phyloP scores from a whole-genome alignment of 1,140 invertebrate genomes.

The Aphelinus certus region DNA sequence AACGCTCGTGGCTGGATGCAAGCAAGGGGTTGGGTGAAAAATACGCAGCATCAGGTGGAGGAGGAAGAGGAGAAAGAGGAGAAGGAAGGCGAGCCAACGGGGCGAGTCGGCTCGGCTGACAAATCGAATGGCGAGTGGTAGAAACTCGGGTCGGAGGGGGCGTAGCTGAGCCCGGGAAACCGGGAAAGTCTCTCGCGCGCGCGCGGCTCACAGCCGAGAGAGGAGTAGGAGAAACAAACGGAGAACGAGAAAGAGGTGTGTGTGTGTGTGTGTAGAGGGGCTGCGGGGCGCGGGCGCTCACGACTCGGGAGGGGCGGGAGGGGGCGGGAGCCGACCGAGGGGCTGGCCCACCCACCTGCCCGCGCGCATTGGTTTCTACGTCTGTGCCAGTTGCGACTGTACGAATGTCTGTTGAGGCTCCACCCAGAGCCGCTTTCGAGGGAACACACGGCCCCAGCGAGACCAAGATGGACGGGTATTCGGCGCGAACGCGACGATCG shows the following conservation, averaged over 20 bases:
- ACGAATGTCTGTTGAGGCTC: slow-evolving; percentile 60
- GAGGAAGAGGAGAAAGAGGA: neutral
- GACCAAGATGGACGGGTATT: too few species aligned
- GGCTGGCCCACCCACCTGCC: slow-evolving; percentile 26
- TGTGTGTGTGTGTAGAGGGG: too few species aligned
- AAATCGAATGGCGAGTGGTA: neutral
- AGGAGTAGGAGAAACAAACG: slow-evolving; percentile 26
- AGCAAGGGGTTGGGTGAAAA: too few species aligned
- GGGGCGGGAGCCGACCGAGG: slow-evolving; percentile 38
- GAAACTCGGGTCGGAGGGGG: slow-evolving; percentile 21
- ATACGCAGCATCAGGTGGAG: too few species aligned
- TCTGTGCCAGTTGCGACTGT: slow-evolving; percentile 50
- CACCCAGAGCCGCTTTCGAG: slow-evolving; percentile 45
- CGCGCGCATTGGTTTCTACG: slow-evolving; percentile 58
- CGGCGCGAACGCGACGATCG: too few species aligned
- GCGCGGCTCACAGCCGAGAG: neutral
- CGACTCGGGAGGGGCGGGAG: slow-evolving; percentile 25
- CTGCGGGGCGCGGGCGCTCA: too few species aligned
- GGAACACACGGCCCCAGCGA: too few species aligned
- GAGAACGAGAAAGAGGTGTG: slow-evolving; percentile 14
- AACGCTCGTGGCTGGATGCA: too few species aligned
- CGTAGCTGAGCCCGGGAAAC: slow-evolving; percentile 17
- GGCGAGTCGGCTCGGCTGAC: too few species aligned
- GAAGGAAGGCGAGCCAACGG: neutral
- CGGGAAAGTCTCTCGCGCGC: slow-evolving; percentile 13